These are phyloP conservation scores for Podarcis cretensis DNA, from an alignment of 2,113 vertebrate species.

Conservation along the genomic window DNA sequence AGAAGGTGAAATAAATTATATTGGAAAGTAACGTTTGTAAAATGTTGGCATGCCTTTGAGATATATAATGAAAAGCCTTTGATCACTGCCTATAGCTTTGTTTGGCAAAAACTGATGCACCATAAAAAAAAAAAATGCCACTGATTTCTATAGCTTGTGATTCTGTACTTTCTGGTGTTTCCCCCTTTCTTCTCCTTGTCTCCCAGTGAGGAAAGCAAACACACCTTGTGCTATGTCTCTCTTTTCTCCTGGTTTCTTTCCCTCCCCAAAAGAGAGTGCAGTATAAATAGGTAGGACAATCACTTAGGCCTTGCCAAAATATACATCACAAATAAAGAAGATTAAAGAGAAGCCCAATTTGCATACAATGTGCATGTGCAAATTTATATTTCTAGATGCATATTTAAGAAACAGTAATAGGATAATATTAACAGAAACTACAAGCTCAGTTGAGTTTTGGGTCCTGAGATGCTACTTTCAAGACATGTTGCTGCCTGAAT, in stretches of 20 bases:
- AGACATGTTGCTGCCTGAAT: too few relatives aligned
- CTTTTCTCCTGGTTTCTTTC: neutral
- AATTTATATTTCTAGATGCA: too few relatives aligned
- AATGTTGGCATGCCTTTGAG: slow-evolving; percentile 51
- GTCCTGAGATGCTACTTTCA: too few relatives aligned
- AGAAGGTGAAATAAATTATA: slow-evolving; percentile 79
- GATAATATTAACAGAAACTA: too few relatives aligned
- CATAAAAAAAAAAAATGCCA: neutral
- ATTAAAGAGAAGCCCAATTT: too few relatives aligned
- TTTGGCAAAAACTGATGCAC: neutral
- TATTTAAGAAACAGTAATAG: too few relatives aligned
- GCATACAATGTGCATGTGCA: too few relatives aligned
- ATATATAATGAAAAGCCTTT: slow-evolving; percentile 36
- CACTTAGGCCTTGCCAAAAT: too few relatives aligned
- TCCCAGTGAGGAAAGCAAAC: neutral
- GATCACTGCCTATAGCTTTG: neutral
- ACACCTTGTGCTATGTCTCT: neutral
- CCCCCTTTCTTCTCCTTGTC: neutral
- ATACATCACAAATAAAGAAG: too few relatives aligned
- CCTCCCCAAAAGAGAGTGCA: neutral
- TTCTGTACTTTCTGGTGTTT: neutral
- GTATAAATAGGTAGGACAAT: neutral
- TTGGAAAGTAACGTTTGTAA: slow-evolving; percentile 67
- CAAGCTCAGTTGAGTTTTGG: too few relatives aligned
- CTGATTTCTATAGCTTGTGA: neutral